Conservation (phyloP, 2,888 invertebrate genomes). For the Eupithecia subumbrata region DNA sequence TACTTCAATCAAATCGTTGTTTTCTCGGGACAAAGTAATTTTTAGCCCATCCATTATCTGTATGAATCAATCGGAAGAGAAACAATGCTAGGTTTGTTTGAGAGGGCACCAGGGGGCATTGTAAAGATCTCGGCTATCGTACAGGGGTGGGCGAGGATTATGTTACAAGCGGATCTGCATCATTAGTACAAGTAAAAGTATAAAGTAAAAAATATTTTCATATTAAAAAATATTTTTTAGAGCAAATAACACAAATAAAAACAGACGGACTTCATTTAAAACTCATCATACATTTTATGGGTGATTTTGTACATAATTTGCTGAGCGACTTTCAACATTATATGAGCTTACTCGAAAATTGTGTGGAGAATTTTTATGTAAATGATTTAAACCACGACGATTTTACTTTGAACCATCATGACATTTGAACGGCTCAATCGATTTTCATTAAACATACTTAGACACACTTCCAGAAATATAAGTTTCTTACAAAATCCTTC, state of each 20-base stretch:
- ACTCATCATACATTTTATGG: no score
- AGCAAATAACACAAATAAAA: no score
- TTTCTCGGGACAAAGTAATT: constrained; percentile 10
- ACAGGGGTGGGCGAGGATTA: not conserved
- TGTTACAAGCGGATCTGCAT: not conserved
- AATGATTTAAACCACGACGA: not conserved
- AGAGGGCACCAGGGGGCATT: constrained; percentile 33
- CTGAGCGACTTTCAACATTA: no score
- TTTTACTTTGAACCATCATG: not conserved
- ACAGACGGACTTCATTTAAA: no score
- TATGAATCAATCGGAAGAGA: constrained; percentile 22
- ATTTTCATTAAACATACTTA: not conserved
- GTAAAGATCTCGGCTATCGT: constrained; percentile 38
- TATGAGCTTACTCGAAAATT: not conserved
- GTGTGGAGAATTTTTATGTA: not conserved
- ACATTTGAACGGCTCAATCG: not conserved
- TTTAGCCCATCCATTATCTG: not conserved
- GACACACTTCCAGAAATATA: not conserved
- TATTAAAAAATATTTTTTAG: no score
- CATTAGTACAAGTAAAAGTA: no score
- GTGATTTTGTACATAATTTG: no score
- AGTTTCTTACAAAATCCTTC: not conserved
- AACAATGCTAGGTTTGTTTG: constrained; percentile 38
- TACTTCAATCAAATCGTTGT: not conserved
- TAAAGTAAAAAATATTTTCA: no score